These are phyloP conservation scores for Drosophila robusta DNA, from an alignment of 2,888 invertebrate genomes.

Conservation along the genomic window DNA sequence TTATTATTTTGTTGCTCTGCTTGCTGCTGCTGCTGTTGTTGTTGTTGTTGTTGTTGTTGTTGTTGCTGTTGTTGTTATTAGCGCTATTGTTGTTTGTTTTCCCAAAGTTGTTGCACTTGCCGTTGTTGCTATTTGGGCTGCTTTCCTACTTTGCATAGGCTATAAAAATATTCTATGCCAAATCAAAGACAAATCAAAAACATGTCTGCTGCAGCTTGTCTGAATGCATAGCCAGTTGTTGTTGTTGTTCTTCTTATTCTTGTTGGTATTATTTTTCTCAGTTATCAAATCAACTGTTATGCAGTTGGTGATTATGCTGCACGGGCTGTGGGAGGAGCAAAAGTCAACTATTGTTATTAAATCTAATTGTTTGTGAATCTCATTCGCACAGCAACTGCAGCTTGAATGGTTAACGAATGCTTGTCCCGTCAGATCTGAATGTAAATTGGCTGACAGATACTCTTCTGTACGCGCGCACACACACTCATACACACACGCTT, in stretches of 20 bases:
- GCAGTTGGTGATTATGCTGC: constrained; percentile 27
- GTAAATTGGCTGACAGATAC: constrained; percentile 16
- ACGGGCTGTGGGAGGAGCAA: constrained; percentile 1
- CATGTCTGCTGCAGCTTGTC: constrained; percentile 7
- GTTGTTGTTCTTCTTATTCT: constrained; percentile 4
- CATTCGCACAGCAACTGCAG: constrained; percentile 19
- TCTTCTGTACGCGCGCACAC: neutral
- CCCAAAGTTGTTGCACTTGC: constrained; percentile 4
- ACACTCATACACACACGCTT: neutral
- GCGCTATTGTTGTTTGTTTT: constrained; percentile 9
- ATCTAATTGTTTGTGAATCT: constrained; percentile 41
- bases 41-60: neutral
- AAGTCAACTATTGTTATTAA: constrained; percentile 52
- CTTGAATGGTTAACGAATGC: constrained; percentile 15
- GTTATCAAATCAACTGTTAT: constrained; percentile 18
- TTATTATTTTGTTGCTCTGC: constrained; percentile 35
- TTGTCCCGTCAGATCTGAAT: constrained; percentile 8
- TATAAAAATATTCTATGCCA: constrained; percentile 17
- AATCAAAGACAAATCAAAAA: constrained; percentile 12
- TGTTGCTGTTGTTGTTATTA: constrained; percentile 2
- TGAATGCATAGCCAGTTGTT: constrained; percentile 21
- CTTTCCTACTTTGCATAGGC: constrained; percentile 15
- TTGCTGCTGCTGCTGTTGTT: neutral
- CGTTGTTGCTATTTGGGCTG: constrained; percentile 4
- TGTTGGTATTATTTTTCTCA: constrained; percentile 6